Conservation (phyloP, 2,113 vertebrate genomes). For the Cololabis saira region DNA sequence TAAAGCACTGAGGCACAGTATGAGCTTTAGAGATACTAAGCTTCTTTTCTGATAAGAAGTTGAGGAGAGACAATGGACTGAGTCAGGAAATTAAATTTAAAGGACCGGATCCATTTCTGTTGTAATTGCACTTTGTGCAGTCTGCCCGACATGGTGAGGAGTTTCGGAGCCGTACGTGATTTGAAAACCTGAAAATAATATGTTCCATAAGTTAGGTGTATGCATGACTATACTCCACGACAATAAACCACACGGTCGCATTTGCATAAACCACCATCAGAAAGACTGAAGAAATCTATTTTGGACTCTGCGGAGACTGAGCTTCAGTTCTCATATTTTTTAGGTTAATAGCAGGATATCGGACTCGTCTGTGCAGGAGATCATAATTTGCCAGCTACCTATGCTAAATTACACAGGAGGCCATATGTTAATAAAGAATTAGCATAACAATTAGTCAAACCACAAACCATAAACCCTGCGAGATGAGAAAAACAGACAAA, state of each 20-base stretch:
- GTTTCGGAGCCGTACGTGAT: conserved; percentile 7
- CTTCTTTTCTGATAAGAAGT: no score
- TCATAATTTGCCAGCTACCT: conserved; percentile 26
- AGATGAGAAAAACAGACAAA: conserved; percentile 27
- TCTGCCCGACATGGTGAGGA: not conserved
- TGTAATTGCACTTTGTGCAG: no score
- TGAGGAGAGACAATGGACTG: no score
- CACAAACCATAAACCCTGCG: conserved; percentile 38
- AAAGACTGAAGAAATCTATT: conserved; percentile 33
- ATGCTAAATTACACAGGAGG: conserved; percentile 31
- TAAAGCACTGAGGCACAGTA: not conserved
- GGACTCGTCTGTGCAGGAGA: conserved; percentile 16
- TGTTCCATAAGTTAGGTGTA: conserved; percentile 30
- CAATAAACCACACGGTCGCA: conserved; percentile 50
- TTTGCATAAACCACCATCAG: conserved; percentile 48
- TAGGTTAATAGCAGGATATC: conserved; percentile 54
- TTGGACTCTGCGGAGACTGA: conserved; percentile 27
- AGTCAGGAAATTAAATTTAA: no score
- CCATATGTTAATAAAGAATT: conserved; percentile 42
- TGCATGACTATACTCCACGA: conserved; percentile 9
- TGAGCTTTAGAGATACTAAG: conserved; percentile 16
- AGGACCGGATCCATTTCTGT: no score
- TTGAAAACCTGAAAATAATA: conserved; percentile 22
- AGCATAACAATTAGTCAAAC: conserved; percentile 37
- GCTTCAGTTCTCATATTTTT: conserved; percentile 36